Evolutionary conservation across 1,140 invertebrate genomes (phyloP).

Genomic region (Bactericera cockerelli): DNA sequence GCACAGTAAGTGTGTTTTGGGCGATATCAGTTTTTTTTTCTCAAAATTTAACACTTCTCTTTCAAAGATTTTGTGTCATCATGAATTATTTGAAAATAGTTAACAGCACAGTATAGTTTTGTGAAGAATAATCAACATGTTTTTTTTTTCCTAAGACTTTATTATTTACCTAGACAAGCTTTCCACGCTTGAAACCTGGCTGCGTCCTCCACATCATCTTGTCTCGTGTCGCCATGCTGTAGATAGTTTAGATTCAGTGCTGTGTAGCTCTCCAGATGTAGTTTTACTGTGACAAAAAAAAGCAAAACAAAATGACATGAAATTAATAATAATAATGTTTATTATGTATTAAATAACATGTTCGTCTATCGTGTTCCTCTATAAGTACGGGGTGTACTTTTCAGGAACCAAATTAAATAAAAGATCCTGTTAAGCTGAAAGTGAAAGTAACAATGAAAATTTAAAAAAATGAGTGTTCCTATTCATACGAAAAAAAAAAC

Average conservation of each 20-base stretch:
- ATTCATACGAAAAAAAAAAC: no score
- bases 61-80: no score
- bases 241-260: constrained; percentile 64
- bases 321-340: not conserved
- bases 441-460: not conserved
- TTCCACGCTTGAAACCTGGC: constrained; percentile 75
- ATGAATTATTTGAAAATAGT: no score
- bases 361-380: no score
- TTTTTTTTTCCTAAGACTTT: no score
- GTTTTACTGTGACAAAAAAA: constrained; percentile 35
- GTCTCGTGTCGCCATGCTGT: constrained; percentile 52
- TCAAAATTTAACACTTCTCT: no score
- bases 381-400: no score
- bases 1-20: no score
- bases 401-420: not conserved
- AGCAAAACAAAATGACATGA: not conserved
- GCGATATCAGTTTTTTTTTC: no score
- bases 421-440: not conserved
- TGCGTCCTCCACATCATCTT: constrained; percentile 62
- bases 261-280: constrained; percentile 70
- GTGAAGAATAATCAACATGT: no score
- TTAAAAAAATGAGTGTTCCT: not conserved
- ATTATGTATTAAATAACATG: no score
- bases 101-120: no score
- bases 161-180: constrained; percentile 49